Base-by-base conservation (phyloP, 37 sponge, comb jelly and placozoan species). In the Spongilla lacustris region DNA sequence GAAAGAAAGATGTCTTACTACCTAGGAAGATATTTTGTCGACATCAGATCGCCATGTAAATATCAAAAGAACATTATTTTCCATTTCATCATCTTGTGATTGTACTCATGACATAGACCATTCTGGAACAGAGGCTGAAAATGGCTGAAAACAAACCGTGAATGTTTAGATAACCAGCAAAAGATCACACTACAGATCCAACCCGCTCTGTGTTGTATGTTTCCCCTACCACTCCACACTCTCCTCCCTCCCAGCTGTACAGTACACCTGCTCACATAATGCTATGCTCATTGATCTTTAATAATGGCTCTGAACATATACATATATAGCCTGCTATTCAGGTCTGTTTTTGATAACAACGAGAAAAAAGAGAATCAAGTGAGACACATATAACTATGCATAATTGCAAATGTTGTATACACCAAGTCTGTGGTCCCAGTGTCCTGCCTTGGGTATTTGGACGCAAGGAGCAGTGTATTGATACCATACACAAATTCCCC, bases 31-130 rank as follows among this genome's bases (percentile, higher is more conserved):
- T 58, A 58, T 58, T 58, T 13, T 58, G 58, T 58, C 58, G 58
- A 58, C 58, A 58, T 58, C 58, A 58, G 58, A 14, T 58, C 58
- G 58, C 21, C 58, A 58, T 58, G 58, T 58, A 58, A 58, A 58
- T 58, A 58, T 58, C 58, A 58, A 58, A 58, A 58, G 58, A 58
- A 58, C 58, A 58, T 58, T 58, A 58, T 58, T 58, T 58, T 58
- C 58, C 58, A 58, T 58, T 58, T 58, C 58, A 58, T 58, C 58
- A 58, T 58, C 58, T 58, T 58, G 46, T 46, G 46, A 46, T 46
- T 46, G 46, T 46, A 46, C 46, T 8, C 46, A 46, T 46, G 46
- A 58, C 58, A 58, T 58, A 58, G 58, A 58, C 58, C 58, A 58
- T 58, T 58, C 58, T 58, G 58, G 58, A 58, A 58, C 58, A 58